A percentile compares a stretch with the other conserved stretches of the same genome.
Evolutionary conservation across 2,888 invertebrate genomes (phyloP).

Genomic region (Flexamia atlantica): DNA sequence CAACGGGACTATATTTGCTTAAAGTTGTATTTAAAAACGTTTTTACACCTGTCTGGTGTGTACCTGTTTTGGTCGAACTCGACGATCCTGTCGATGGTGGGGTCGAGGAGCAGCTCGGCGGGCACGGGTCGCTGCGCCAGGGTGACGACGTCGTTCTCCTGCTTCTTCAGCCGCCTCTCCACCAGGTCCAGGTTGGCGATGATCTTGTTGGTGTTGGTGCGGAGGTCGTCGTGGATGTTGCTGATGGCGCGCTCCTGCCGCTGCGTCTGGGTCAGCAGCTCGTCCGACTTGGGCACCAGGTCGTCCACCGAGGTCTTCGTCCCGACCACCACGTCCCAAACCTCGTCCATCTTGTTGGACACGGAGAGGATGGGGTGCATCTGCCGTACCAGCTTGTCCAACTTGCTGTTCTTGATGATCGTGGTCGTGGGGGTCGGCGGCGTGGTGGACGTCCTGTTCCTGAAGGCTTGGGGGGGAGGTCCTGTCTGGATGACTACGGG

Average conservation of each 20-base stretch:
- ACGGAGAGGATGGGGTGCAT: slow-evolving; percentile 91
- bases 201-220: slow-evolving; percentile 90
- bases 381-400: slow-evolving; percentile 88
- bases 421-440: slow-evolving; percentile 79
- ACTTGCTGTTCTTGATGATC: slow-evolving; percentile 82
- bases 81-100: slow-evolving; percentile 87
- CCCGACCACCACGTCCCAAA: slow-evolving; percentile 93
- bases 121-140: slow-evolving; percentile 87
- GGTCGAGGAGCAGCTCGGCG: slow-evolving; percentile 85
- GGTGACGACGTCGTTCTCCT: slow-evolving; percentile 89
- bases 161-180: slow-evolving; percentile 89
- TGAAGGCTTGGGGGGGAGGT: slow-evolving; percentile 69
- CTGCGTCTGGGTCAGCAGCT: slow-evolving; percentile 90
- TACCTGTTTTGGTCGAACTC: slow-evolving; percentile 81
- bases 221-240: slow-evolving; percentile 89
- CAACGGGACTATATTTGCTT: too few relatives aligned
- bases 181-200: slow-evolving; percentile 93
- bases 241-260: slow-evolving; percentile 92
- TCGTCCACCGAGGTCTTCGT: slow-evolving; percentile 93
- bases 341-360: slow-evolving; percentile 94
- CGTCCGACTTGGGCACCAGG: slow-evolving; percentile 91
- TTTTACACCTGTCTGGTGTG: too few relatives aligned
- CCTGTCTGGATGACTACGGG: slow-evolving; percentile 76
- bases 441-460: slow-evolving; percentile 74
- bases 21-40: too few relatives aligned